phyloP scores from a whole-genome alignment of 2,888 invertebrate species.

The Ormyrus thymus region DNA sequence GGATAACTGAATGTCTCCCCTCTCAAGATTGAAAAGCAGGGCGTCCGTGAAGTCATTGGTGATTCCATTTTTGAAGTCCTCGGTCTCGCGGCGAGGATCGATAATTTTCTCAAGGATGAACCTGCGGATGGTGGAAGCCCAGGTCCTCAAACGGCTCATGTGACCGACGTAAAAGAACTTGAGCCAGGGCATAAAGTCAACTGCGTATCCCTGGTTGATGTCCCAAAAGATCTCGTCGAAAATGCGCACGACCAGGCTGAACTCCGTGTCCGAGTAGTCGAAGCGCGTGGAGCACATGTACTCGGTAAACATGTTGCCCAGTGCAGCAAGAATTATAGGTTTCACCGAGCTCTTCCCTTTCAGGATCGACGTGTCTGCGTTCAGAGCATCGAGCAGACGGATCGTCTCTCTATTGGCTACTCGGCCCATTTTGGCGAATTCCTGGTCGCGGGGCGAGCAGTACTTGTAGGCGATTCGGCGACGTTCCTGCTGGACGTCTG shows the following conservation, averaged over 20 bases:
- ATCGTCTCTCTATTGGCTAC: constrained; percentile 82
- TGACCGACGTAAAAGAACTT: constrained; percentile 83
- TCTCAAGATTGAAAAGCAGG: constrained; percentile 82
- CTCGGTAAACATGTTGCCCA: constrained; percentile 89
- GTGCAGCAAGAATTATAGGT: constrained; percentile 82
- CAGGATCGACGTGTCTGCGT: constrained; percentile 66
- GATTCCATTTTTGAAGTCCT: constrained; percentile 75
- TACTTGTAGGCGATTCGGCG: constrained; percentile 87
- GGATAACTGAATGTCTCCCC: constrained; percentile 80
- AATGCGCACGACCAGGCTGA: constrained; percentile 81
- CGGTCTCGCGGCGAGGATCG: constrained; percentile 77
- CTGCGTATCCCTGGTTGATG: constrained; percentile 91
- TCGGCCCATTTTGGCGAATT: constrained; percentile 77
- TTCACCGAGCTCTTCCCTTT: constrained; percentile 78
- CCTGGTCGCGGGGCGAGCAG: constrained; percentile 87
- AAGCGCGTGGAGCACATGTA: constrained; percentile 92
- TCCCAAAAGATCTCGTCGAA: constrained; percentile 95
- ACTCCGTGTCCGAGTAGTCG: constrained; percentile 82
- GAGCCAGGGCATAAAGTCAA: constrained; percentile 91
- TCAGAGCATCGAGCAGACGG: constrained; percentile 79
- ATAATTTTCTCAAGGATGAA: constrained; percentile 86
- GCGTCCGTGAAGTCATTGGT: constrained; percentile 89
- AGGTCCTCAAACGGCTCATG: constrained; percentile 81
- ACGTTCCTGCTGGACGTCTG: constrained; percentile 85
- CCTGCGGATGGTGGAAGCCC: constrained; percentile 83